Conservation (phyloP, 92 coral and sea anemone genomes). For the Porites divaricata region DNA sequence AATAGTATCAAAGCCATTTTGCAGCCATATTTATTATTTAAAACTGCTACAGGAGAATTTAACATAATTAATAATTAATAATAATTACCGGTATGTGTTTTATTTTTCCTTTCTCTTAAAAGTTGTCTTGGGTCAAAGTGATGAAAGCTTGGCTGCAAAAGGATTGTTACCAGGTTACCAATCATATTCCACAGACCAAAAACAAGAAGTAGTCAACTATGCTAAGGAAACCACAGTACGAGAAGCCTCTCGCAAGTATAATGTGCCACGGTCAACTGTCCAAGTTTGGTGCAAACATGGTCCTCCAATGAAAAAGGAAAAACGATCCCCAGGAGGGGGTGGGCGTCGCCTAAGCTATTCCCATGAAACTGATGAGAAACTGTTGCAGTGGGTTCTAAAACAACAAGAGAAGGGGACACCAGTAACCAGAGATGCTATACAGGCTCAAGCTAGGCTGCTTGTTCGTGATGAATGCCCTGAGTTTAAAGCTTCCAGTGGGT, state of each 20-base stretch:
- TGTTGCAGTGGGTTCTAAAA: constrained; percentile 92
- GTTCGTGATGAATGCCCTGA: constrained; percentile 97
- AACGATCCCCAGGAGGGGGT: constrained; percentile 83
- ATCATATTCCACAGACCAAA: constrained; percentile 83
- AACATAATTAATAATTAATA: too few relatives aligned
- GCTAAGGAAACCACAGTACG: constrained; percentile 88
- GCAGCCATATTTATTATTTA: too few relatives aligned
- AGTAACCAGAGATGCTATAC: constrained; percentile 96
- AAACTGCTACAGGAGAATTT: not conserved
- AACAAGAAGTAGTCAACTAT: constrained; percentile 87
- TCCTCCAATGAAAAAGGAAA: constrained; percentile 71
- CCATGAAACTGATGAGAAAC: constrained; percentile 94
- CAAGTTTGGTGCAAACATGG: constrained; percentile 94
- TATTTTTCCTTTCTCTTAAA: not conserved
- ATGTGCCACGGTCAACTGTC: constrained; percentile 86
- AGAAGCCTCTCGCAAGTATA: constrained; percentile 87
- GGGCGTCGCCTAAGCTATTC: constrained; percentile 97
- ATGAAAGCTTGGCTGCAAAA: constrained; percentile 58
- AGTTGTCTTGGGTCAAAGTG: constrained; percentile 37
- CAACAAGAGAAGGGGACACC: constrained; percentile 93
- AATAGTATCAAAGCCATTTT: too few relatives aligned
- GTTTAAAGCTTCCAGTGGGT: constrained; percentile 98
- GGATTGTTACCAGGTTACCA: constrained; percentile 78
- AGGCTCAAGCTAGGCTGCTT: constrained; percentile 82
- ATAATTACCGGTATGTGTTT: not conserved